phyloP scores from a whole-genome alignment of 2,113 vertebrate species.

The Gyps fulvus region DNA sequence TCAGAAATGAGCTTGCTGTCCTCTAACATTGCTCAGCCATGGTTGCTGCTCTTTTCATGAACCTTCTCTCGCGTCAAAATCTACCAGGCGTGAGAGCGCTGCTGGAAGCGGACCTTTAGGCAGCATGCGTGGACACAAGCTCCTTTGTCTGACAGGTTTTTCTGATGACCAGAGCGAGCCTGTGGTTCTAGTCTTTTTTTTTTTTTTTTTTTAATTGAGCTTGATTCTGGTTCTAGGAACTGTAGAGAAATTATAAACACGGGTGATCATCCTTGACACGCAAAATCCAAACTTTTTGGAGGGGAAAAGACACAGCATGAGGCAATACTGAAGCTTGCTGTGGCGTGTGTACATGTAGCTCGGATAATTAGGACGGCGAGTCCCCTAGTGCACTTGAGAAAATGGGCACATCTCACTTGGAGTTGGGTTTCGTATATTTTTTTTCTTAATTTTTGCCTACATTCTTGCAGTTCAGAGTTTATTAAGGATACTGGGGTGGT shows the following conservation, averaged over 20 bases:
- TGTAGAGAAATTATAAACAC: background rate
- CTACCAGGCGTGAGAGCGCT: accelerated
- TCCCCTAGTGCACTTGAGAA: background rate
- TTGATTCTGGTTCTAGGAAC: background rate
- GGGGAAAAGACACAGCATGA: background rate
- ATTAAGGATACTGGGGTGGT: background rate
- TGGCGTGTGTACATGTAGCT: background rate
- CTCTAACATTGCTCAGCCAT: background rate
- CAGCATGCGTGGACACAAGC: background rate
- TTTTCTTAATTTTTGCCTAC: background rate
- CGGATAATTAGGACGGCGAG: accelerated
- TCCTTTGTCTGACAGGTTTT: background rate
- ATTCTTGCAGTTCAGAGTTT: background rate
- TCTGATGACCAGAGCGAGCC: background rate
- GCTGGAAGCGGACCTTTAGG: background rate
- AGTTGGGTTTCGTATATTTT: background rate
- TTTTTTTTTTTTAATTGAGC: background rate
- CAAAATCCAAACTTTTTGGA: background rate
- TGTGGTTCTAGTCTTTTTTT: background rate
- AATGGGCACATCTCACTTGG: background rate
- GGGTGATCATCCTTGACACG: background rate
- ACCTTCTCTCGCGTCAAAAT: accelerated
- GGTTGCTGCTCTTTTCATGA: background rate
- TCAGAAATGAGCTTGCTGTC: background rate
- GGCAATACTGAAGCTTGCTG: background rate